A percentile compares a stretch with the other conserved stretches of the same genome.
Conservation (phyloP, 2,797 vertebrate genomes). For the Euthynnus affinis region DNA sequence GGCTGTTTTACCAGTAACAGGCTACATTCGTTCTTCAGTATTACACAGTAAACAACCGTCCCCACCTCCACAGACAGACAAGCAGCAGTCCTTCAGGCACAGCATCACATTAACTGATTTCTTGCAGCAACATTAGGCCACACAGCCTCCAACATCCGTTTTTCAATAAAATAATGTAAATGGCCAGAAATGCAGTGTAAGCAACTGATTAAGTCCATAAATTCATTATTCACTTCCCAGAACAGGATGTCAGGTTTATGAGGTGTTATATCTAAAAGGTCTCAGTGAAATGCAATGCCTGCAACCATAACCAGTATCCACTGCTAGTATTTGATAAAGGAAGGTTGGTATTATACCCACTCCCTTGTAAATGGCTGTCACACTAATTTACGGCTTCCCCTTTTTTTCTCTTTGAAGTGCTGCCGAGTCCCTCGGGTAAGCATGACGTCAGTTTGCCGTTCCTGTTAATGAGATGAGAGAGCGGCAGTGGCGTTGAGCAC, state of each 20-base stretch:
- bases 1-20: conserved; percentile 27
- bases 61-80: conserved; percentile 8
- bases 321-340: not conserved
- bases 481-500: conserved; percentile 4
- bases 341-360: conserved; percentile 8
- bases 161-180: conserved; percentile 10
- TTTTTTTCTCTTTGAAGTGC: conserved; percentile 57
- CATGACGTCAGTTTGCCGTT: conserved; percentile 61
- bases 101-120: conserved; percentile 54
- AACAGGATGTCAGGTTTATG: conserved; percentile 28
- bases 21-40: conserved; percentile 22
- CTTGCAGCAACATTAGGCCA: conserved; percentile 25
- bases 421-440: conserved; percentile 49
- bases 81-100: conserved; percentile 8
- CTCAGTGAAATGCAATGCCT: conserved; percentile 26
- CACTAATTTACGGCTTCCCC: conserved; percentile 53
- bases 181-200: conserved; percentile 47
- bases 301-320: not conserved
- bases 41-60: conserved; percentile 14
- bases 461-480: conserved; percentile 62
- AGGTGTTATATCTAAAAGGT: conserved; percentile 35
- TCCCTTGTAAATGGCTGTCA: conserved; percentile 46
- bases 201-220: conserved; percentile 12
- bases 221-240: conserved; percentile 42
- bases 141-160: conserved; percentile 8